These are phyloP conservation scores for Habrosyne pyritoides DNA, from an alignment of 2,888 invertebrate species.

Conservation along the genomic window DNA sequence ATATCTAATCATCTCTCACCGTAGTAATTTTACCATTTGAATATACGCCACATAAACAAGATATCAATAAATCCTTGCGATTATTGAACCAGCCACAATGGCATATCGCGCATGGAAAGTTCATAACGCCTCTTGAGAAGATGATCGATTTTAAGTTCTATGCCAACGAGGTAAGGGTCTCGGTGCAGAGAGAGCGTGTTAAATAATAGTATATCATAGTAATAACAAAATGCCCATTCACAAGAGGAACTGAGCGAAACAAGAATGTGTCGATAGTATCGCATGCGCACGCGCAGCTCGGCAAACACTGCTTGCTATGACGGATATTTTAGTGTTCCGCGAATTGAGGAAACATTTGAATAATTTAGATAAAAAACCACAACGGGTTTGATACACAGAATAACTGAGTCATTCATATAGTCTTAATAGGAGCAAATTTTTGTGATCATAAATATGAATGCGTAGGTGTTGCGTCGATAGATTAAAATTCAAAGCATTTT, in stretches of 20 bases:
- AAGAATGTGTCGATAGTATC: constrained; percentile 31
- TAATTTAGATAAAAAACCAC: neutral
- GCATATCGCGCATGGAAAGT: neutral
- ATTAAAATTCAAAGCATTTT: too few relatives aligned
- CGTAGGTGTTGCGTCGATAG: too few relatives aligned
- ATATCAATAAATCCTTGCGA: neutral
- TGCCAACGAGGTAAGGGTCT: neutral
- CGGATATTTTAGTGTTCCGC: constrained; percentile 10
- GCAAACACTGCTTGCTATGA: constrained; percentile 19
- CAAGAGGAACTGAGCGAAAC: constrained; percentile 11
- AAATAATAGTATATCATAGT: constrained; percentile 3
- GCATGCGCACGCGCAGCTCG: constrained; percentile 20
- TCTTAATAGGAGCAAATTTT: too few relatives aligned
- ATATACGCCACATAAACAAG: neutral
- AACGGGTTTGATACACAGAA: neutral
- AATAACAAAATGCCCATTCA: constrained; percentile 11
- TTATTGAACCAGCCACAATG: neutral
- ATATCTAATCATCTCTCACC: neutral
- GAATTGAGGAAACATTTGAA: constrained; percentile 2
- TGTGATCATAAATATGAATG: too few relatives aligned
- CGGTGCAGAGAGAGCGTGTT: neutral
- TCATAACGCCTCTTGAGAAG: neutral
- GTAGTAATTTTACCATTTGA: neutral
- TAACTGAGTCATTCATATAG: neutral
- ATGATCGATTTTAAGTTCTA: neutral